phyloP scores from a whole-genome alignment of 2,888 invertebrate genomes.

The Amphipoea oculea region DNA sequence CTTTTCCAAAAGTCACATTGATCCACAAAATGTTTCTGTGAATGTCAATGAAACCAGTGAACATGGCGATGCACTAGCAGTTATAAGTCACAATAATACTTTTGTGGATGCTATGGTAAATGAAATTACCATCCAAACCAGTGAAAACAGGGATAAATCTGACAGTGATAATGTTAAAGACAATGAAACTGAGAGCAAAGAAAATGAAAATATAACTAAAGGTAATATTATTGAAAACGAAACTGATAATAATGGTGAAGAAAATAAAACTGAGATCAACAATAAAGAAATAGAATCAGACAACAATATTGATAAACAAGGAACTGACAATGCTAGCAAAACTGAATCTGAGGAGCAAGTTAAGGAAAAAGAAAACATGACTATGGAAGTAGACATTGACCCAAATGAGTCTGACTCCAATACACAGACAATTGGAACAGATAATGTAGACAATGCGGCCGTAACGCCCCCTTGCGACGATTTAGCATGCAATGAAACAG shows the following conservation, averaged over 20 bases:
- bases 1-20: slow-evolving; percentile 42
- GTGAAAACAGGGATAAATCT: slow-evolving; percentile 6
- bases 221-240: slow-evolving; percentile 32
- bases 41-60: slow-evolving; percentile 41
- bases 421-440: background rate
- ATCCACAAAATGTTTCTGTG: slow-evolving; percentile 40
- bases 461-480: background rate
- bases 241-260: slow-evolving; percentile 28
- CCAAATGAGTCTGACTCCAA: slow-evolving; percentile 37
- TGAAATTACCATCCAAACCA: background rate
- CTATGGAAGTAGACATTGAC: slow-evolving; percentile 29
- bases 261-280: slow-evolving; percentile 35
- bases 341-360: slow-evolving; percentile 23
- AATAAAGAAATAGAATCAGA: slow-evolving; percentile 33
- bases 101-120: background rate
- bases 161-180: slow-evolving; percentile 13
- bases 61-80: slow-evolving; percentile 34
- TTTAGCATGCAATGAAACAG: slow-evolving; percentile 25
- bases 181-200: slow-evolving; percentile 29
- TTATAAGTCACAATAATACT: slow-evolving; percentile 35
- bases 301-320: slow-evolving; percentile 32
- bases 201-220: slow-evolving; percentile 16
- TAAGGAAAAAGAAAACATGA: slow-evolving; percentile 25
- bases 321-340: slow-evolving; percentile 12
- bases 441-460: background rate